These are phyloP conservation scores for Antheraea assamensis DNA, from an alignment of 2,888 invertebrate species.

Conservation along the genomic window DNA sequence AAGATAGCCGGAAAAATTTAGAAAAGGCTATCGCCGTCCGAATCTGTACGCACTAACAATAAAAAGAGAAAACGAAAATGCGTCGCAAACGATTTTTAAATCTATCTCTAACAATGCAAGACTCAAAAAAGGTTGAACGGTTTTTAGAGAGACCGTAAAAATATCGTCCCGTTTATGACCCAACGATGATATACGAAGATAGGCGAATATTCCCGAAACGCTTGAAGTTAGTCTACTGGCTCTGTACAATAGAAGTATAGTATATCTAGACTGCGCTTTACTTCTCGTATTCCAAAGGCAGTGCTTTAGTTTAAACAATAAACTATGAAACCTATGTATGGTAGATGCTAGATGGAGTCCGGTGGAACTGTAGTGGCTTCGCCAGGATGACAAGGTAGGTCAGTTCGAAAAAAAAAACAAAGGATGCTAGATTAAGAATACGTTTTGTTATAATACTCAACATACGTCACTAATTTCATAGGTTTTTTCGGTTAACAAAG, in stretches of 20 bases:
- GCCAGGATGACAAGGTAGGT: too few relatives aligned
- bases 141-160: slow-evolving; percentile 57
- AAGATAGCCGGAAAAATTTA: slow-evolving; percentile 67
- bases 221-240: not conserved
- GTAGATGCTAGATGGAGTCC: too few relatives aligned
- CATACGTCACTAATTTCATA: too few relatives aligned
- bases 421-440: too few relatives aligned
- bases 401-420: too few relatives aligned
- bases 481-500: too few relatives aligned
- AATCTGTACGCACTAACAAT: slow-evolving; percentile 45
- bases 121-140: slow-evolving; percentile 32
- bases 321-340: not conserved
- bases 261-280: not conserved
- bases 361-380: too few relatives aligned
- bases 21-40: slow-evolving; percentile 64
- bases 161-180: slow-evolving; percentile 61
- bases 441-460: too few relatives aligned
- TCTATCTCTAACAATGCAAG: slow-evolving; percentile 27
- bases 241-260: not conserved
- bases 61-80: slow-evolving; percentile 25
- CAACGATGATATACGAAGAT: slow-evolving; percentile 62
- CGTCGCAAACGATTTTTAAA: slow-evolving; percentile 38
- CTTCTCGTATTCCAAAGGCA: not conserved
- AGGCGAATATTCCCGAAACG: slow-evolving; percentile 54
- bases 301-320: not conserved